phyloP scores from a whole-genome alignment of 2,888 invertebrate genomes.

The Rotaria macrura region DNA sequence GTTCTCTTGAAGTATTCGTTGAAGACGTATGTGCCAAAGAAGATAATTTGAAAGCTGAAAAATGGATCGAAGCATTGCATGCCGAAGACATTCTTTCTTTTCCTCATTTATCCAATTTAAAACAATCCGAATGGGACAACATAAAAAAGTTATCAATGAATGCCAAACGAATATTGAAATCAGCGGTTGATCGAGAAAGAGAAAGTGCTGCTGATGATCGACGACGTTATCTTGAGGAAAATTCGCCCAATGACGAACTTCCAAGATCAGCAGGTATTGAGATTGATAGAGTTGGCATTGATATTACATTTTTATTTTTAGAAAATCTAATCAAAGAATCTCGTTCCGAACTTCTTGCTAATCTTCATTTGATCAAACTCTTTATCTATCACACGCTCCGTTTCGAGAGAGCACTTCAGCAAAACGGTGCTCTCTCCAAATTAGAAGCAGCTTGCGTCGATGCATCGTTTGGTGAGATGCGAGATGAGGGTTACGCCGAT shows the following conservation, averaged over 20 bases:
- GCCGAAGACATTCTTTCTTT: not conserved
- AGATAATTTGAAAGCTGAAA: not conserved
- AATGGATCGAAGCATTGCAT: not conserved
- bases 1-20: not conserved
- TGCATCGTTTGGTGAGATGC: not conserved
- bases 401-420: not conserved
- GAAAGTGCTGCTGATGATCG: not conserved
- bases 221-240: not conserved
- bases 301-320: not conserved
- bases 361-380: not conserved
- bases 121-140: not conserved
- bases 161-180: not conserved
- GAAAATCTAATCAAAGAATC: not conserved
- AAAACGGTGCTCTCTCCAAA: not conserved
- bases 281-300: too few species aligned
- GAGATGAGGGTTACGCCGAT: not conserved
- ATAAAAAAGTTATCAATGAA: not conserved
- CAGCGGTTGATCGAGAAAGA: not conserved
- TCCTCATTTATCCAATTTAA: not conserved
- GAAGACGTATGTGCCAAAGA: not conserved
- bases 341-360: not conserved
- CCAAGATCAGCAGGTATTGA: not conserved
- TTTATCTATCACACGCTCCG: not conserved
- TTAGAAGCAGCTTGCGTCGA: not conserved
- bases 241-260: not conserved